These are phyloP conservation scores for Cololabis saira DNA, from an alignment of 2,113 vertebrate genomes.

Conservation along the genomic window DNA sequence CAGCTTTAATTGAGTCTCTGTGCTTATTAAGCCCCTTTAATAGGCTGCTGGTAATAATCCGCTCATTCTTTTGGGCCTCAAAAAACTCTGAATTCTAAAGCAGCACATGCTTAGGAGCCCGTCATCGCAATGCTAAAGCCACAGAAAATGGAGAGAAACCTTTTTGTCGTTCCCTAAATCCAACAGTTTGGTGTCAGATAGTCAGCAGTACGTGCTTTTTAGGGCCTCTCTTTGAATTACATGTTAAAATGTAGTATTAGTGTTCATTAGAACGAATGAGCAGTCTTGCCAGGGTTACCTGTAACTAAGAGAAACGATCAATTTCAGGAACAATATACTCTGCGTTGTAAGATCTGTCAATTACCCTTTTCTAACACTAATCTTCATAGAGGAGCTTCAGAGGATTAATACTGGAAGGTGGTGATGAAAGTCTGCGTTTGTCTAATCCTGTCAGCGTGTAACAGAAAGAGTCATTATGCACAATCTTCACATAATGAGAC, in stretches of 20 bases:
- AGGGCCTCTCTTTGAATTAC: constrained; percentile 22
- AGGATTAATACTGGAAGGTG: constrained; percentile 48
- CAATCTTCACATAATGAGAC: constrained; percentile 35
- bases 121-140: constrained; percentile 46
- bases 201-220: constrained; percentile 24
- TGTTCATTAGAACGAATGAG: constrained; percentile 2
- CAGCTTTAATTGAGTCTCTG: constrained; percentile 80
- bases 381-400: constrained; percentile 35
- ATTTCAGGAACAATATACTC: background rate
- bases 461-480: constrained; percentile 43
- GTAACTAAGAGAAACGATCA: constrained; percentile 15
- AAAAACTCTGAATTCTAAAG: constrained; percentile 66
- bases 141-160: constrained; percentile 38
- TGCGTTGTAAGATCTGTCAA: constrained; percentile 17
- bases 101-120: constrained; percentile 56
- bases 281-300: constrained; percentile 11
- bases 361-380: constrained; percentile 43
- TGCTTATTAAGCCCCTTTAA: constrained; percentile 82
- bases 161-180: constrained; percentile 45
- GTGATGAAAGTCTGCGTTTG: constrained; percentile 50
- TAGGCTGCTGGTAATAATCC: constrained; percentile 78
- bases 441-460: constrained; percentile 52
- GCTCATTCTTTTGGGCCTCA: constrained; percentile 66
- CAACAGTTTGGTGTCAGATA: constrained; percentile 42
- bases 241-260: constrained; percentile 1